Conservation (phyloP, 2,797 vertebrate genomes). For the Xiphophorus birchmanni region DNA sequence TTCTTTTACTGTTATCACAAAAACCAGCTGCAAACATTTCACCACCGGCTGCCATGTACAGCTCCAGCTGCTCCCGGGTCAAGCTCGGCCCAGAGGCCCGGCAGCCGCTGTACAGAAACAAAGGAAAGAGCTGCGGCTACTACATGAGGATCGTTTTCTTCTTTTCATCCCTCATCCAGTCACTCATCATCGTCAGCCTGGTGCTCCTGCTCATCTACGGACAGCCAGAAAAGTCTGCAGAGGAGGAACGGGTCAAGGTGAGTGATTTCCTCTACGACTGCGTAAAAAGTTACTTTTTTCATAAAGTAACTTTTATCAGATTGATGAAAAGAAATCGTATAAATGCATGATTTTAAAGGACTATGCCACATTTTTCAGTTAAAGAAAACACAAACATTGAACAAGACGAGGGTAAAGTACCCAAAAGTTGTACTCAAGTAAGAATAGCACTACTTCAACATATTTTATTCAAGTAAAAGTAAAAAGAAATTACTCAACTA, state of each 20-base stretch:
- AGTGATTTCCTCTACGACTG: conserved; percentile 20
- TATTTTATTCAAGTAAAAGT: no score
- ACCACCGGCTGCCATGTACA: conserved; percentile 76
- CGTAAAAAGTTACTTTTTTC: neutral
- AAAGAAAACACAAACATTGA: no score
- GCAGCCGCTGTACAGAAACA: conserved; percentile 60
- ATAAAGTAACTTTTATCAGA: no score
- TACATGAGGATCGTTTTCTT: conserved; percentile 92
- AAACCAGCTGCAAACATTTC: conserved; percentile 51
- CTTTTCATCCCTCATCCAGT: conserved; percentile 93
- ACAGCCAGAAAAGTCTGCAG: conserved; percentile 83
- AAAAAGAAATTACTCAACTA: no score
- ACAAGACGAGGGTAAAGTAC: no score
- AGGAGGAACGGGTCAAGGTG: conserved; percentile 76
- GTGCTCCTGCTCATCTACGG: conserved; percentile 96
- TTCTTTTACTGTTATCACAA: conserved; percentile 11
- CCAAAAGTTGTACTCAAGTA: no score
- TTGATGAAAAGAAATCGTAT: no score
- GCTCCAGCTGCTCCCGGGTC: conserved; percentile 77
- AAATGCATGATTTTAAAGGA: no score
- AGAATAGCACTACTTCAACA: no score
- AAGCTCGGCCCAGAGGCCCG: conserved; percentile 76
- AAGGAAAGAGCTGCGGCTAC: conserved; percentile 86
- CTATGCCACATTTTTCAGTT: no score
- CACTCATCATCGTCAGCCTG: conserved; percentile 92